Base-by-base conservation (phyloP, 2,113 vertebrate species). In the Martes martes region DNA sequence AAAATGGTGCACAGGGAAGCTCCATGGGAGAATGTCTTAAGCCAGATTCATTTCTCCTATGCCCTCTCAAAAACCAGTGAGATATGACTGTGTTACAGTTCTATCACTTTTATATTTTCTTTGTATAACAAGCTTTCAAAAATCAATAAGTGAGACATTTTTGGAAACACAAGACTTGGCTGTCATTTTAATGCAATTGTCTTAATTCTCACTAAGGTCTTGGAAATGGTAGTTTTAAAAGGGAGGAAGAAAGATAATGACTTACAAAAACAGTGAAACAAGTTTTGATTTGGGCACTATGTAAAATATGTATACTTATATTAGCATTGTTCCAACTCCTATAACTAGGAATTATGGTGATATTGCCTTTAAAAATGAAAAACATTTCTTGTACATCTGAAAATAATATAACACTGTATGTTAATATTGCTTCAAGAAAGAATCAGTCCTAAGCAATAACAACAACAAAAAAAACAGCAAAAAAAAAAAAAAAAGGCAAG, bases 161-260 rank as follows among this genome's bases (percentile, higher is more conserved):
- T 55, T 15, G 18, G 71, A n/a, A 94, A 89, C 86, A 15, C 26
- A 47, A n/a, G 65, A 11, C 39, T 78, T 82, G 14, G 33, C 39
- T 87, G 5, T 95, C 73, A 82, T 96, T 94, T 71, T 86, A 45
- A 33, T 89, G 69, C 4, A 50, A 39, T 85, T 92, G 63, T 21
- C 86, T 92, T 50, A 63, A 83, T n/a, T 45, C 45, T 92, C 63
- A 73, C 36, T 47, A 24, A 11, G 6, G 21, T 73, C 47, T 93
- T 94, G 19, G 67, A 91, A 92, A 79, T 96, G 47, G 31, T 55
- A n/a, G 18, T 82, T 90, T 94, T 89, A 42, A 89, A 86, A 86
- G 24, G n/a, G 26, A 50, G 55, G n/a, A 57, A 78, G 82, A 71
- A 55, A 80, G 59, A 16, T 39, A 31, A 76, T 85, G 45, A 83